Evolutionary conservation across 2,113 vertebrate species (phyloP), one percentile per base, ranked within the genome.

Genomic region (Eolophus roseicapilla): DNA sequence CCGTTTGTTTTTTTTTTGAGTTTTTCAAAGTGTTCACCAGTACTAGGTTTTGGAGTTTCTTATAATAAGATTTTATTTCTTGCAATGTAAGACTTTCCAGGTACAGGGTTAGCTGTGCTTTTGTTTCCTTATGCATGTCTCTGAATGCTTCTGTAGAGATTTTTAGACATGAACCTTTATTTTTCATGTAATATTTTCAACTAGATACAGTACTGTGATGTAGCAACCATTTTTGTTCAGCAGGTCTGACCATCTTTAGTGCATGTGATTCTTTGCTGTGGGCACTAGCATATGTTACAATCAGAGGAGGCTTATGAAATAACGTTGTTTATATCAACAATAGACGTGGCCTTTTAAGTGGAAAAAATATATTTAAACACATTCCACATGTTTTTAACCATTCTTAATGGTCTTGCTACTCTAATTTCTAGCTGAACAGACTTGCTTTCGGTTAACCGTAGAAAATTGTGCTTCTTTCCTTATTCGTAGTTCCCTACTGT

Each of bases 191-290:
- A 1, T 31, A 52, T 7, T 44, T 52, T 71, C 2, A 6, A 3
- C 23, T 73, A 17, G 41, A 47, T 46, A 17, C 8, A 19, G 37
- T 50, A 29, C 19, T 29, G 4, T 41, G 37, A 29, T 63, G 31
- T 64, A 67, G 53, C 37, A 53, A 71, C 4, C 0, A 0, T 27
- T 93, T 67, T 55, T 44, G 8, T 50, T 78, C 44, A 49, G 37
- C 25, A 60, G 23, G 10, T 74, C 24, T 74, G 10, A 39, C 0
- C 0, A 9, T 31, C 55, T 49, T 53, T 0, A 1, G 13, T 23
- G 13, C 7, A 13, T 28, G 24, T 4, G 4, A 29, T 49, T 46
- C 18, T 64, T 52, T 49, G 17, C 60, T 63, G 33, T 39, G 17
- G 37, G 17, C 52, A 33, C 0, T 3, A 53, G 18, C 17, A 17